Base-by-base conservation (phyloP, 2,888 invertebrate species). In the Diaphora mendica region DNA sequence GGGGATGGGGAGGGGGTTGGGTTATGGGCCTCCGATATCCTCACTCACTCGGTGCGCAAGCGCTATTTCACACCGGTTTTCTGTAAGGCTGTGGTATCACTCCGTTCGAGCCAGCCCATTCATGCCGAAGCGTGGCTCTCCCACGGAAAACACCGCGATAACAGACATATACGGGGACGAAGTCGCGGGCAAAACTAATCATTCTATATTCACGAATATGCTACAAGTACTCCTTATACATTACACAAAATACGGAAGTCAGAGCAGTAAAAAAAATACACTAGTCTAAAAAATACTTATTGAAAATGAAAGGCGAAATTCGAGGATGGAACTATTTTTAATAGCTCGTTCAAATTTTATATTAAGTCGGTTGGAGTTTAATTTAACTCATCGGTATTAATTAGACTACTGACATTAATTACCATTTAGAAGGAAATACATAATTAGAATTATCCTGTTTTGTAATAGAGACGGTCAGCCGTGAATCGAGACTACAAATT, bases 361-460 rank as follows among this genome's bases (percentile, higher is more conserved):
- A 30, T 62, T 30, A 5, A 62, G 30, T 30, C 7, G 1, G 33
- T 30, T 33, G 20, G 4, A 67, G 33, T 33, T 23, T 30, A 67
- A 20, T 65, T 67, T 17, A 11, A 26, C 8, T 67, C 30, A 44
- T 20, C 11, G 11, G 20, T 9, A 44, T 48, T 67, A 67, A 67
- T 67, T 48, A 48, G 30, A 33, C 67, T 13, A 48, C 30, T 11
- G 26, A 51, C 51, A 23, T n/a, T 66, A 59, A 55, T 71, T 55
- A 42, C 20, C 66, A n/a, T 44, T 64, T 64, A 44, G 30, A 26
- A 73, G 64, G 69, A 65, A 73, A 73, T 59, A 30, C 44, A 42
- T 44, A 55, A 73, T 70, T 70, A 44, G 55, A 2, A 70, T n/a
- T 73, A 65, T 73, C 73, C 73, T 73, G 73, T 73, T 70, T 68